A percentile compares a stretch with the other conserved stretches of the same genome.
Evolutionary conservation across 1,140 invertebrate species (phyloP).

Genomic region (Atta texana): DNA sequence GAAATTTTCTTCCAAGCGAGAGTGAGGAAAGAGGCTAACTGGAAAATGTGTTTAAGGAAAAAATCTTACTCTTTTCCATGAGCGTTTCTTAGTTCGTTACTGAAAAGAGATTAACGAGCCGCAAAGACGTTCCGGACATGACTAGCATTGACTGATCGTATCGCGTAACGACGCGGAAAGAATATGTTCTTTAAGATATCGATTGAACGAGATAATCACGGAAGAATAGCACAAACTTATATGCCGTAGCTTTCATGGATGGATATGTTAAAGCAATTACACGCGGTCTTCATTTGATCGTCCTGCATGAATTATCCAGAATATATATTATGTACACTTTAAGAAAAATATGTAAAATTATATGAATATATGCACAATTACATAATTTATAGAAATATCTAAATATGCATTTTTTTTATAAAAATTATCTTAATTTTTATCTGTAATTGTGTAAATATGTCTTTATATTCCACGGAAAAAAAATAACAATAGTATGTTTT

Average conservation of each 20-base stretch:
- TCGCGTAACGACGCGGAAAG: constrained; percentile 32
- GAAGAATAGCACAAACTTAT: background rate
- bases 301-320: background rate
- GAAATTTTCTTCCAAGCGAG: background rate
- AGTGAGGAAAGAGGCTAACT: background rate
- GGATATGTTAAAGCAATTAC: constrained; percentile 16
- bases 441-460: too few relatives aligned
- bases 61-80: background rate
- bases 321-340: background rate
- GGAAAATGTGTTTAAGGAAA: constrained; percentile 31
- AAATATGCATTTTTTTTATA: too few relatives aligned
- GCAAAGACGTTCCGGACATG: constrained; percentile 22
- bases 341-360: too few relatives aligned
- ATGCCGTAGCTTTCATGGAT: background rate
- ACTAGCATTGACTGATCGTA: constrained; percentile 52
- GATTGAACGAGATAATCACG: constrained; percentile 21
- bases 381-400: too few relatives aligned
- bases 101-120: constrained; percentile 42
- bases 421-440: too few relatives aligned
- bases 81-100: background rate
- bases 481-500: too few relatives aligned
- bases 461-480: too few relatives aligned
- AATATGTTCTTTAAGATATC: constrained; percentile 35
- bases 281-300: constrained; percentile 1
- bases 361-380: too few relatives aligned